These are phyloP conservation scores for Cetoscarus ocellatus DNA, from an alignment of 2,797 vertebrate species.

Conservation along the genomic window DNA sequence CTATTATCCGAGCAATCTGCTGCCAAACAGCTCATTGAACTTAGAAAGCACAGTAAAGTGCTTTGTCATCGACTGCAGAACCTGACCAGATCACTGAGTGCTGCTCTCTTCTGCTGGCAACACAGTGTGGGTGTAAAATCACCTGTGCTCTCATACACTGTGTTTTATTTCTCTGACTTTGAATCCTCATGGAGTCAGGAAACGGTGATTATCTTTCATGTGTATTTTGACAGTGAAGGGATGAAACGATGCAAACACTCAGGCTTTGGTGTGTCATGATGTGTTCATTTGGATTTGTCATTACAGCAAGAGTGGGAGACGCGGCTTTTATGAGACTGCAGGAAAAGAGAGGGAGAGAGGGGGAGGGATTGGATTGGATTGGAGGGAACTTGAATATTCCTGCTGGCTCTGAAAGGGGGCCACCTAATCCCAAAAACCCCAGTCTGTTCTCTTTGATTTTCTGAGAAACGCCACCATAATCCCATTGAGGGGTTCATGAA, in stretches of 20 bases:
- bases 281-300: slow-evolving; percentile 49
- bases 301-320: slow-evolving; percentile 21
- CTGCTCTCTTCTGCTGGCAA: slow-evolving; percentile 34
- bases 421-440: slow-evolving; percentile 72
- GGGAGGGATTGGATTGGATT: slow-evolving; percentile 19
- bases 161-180: background rate
- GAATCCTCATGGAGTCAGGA: background rate
- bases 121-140: slow-evolving; percentile 11
- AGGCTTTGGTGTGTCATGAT: slow-evolving; percentile 27
- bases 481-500: slow-evolving; percentile 60
- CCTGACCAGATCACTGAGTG: slow-evolving; percentile 45
- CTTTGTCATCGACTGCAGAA: slow-evolving; percentile 63
- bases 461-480: slow-evolving; percentile 64
- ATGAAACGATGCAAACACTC: slow-evolving; percentile 20
- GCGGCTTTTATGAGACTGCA: slow-evolving; percentile 21
- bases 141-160: slow-evolving; percentile 6
- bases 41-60: slow-evolving; percentile 40
- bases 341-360: slow-evolving; percentile 22
- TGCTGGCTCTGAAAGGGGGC: slow-evolving; percentile 52
- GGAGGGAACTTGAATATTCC: slow-evolving; percentile 55
- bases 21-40: slow-evolving; percentile 63
- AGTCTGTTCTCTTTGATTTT: slow-evolving; percentile 67
- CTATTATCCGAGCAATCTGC: slow-evolving; percentile 34
- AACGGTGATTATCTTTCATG: background rate
- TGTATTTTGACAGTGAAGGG: slow-evolving; percentile 1